Conservation (phyloP, 2,888 invertebrate genomes). For the Fragum sueziense region DNA sequence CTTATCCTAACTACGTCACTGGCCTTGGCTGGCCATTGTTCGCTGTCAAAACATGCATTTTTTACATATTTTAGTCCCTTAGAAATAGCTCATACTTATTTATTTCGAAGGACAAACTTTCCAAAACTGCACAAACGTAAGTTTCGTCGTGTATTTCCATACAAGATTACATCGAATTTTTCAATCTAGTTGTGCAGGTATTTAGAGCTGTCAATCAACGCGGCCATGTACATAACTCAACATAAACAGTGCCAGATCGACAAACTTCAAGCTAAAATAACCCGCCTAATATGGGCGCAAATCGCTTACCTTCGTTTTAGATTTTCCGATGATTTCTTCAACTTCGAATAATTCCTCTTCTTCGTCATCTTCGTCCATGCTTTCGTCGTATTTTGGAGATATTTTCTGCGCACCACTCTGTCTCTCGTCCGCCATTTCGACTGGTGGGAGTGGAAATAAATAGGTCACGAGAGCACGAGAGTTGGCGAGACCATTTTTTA, state of each 20-base stretch:
- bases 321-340: conserved; percentile 69
- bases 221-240: conserved; percentile 20
- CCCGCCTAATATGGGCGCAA: background rate
- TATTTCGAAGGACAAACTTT: no score
- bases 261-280: background rate
- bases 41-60: conserved; percentile 6
- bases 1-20: conserved; percentile 2
- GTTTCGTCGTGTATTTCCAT: conserved; percentile 18
- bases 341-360: conserved; percentile 72
- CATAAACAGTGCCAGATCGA: conserved; percentile 9
- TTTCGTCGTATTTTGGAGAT: conserved; percentile 28
- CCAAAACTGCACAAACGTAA: background rate
- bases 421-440: conserved; percentile 66
- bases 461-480: conserved; percentile 50
- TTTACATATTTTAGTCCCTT: background rate
- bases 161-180: conserved; percentile 22
- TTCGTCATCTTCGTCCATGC: conserved; percentile 42
- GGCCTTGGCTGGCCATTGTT: background rate
- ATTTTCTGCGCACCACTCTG: conserved; percentile 33
- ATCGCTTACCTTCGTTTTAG: conserved; percentile 69
- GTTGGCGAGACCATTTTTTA: conserved; percentile 32
- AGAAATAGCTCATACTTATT: no score
- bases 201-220: conserved; percentile 10
- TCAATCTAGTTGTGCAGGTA: conserved; percentile 11
- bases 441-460: conserved; percentile 54